Evolutionary conservation across 2,797 vertebrate genomes (phyloP).

Genomic region (Cephalopachus bancanus): DNA sequence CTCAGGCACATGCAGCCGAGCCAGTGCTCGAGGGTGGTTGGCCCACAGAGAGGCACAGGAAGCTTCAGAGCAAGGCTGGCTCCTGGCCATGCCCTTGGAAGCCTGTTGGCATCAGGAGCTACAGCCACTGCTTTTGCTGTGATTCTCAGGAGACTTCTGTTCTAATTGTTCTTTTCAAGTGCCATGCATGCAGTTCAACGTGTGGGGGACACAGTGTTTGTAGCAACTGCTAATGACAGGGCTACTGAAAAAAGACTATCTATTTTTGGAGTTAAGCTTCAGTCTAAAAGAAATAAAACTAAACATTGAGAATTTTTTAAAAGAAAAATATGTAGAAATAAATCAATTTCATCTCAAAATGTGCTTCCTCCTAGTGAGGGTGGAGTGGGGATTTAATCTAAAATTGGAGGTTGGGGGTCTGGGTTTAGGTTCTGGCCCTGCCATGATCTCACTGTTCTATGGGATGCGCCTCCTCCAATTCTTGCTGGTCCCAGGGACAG

Average conservation of each 20-base stretch:
- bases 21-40: background rate
- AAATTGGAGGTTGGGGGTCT: background rate
- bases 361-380: background rate
- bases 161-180: conserved; percentile 79
- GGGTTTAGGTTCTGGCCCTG: too few species aligned
- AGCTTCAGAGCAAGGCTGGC: background rate
- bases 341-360: conserved; percentile 57
- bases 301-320: conserved; percentile 56
- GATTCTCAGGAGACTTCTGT: conserved; percentile 54
- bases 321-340: conserved; percentile 67
- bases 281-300: conserved; percentile 82
- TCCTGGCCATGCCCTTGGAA: background rate
- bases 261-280: conserved; percentile 84
- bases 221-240: conserved; percentile 84
- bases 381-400: background rate
- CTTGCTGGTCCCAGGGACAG: background rate
- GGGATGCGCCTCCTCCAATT: background rate
- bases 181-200: background rate
- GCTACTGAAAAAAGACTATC: conserved; percentile 79
- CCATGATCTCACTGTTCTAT: background rate
- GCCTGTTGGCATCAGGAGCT: background rate
- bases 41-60: background rate
- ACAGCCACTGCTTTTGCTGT: background rate
- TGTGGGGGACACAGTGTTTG: conserved; percentile 72
- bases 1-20: too few species aligned